A percentile compares a stretch with the other conserved stretches of the same genome.
Conservation (phyloP, 2,113 vertebrate species). For the Leucopternis melanops region DNA sequence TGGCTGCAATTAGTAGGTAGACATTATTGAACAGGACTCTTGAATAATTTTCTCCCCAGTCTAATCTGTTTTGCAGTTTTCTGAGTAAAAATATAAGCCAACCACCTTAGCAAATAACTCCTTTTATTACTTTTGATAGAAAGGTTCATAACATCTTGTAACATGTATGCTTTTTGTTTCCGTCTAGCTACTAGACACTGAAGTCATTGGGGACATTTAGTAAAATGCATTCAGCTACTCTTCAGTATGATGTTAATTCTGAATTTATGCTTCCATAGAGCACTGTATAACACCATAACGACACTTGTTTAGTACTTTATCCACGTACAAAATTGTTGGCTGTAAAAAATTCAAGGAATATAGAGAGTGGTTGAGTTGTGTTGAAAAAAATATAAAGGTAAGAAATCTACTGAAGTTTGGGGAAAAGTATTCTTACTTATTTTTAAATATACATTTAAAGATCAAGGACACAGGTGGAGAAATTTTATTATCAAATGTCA, state of each 20-base stretch:
- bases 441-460: not conserved
- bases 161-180: conserved; percentile 36
- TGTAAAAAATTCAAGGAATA: conserved; percentile 37
- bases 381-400: not conserved
- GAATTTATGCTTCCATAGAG: conserved; percentile 49
- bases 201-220: conserved; percentile 55
- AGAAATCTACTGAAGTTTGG: not conserved
- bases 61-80: not conserved
- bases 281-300: not conserved
- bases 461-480: not conserved
- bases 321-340: conserved; percentile 1
- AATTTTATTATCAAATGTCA: not conserved
- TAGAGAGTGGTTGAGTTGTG: not conserved
- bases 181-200: conserved; percentile 33
- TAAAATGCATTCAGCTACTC: conserved; percentile 57
- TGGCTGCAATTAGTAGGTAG: not conserved
- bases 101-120: conserved; percentile 1
- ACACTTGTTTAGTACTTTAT: conserved; percentile 48
- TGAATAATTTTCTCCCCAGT: not conserved
- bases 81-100: conserved; percentile 10
- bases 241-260: conserved; percentile 53
- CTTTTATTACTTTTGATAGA: conserved; percentile 54
- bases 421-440: not conserved
- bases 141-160: conserved; percentile 37
- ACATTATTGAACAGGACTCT: not conserved